A percentile compares a stretch with the other conserved stretches of the same genome.
Evolutionary conservation across 2,113 vertebrate genomes (phyloP).

Genomic region (Pluvialis apricaria): DNA sequence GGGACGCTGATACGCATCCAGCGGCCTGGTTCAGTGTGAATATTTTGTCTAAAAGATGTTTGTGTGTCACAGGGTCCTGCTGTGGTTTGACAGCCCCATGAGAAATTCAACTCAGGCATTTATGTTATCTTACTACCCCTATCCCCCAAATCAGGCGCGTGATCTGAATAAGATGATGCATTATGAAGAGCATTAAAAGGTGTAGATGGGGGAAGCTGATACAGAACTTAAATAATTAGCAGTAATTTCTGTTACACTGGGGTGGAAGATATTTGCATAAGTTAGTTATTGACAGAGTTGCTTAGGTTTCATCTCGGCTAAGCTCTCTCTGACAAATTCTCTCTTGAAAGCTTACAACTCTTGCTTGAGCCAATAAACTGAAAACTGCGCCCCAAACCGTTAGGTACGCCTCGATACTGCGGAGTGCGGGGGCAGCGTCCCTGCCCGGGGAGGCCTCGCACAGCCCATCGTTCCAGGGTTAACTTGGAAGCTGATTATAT

Average conservation of each 20-base stretch:
- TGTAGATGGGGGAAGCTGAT: neutral
- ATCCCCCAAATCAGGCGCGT: neutral
- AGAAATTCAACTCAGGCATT: neutral
- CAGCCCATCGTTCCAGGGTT: rapidly evolving
- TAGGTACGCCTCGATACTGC: rapidly evolving
- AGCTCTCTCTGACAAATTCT: neutral
- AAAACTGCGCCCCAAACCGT: neutral
- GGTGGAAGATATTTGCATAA: neutral
- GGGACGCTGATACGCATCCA: neutral
- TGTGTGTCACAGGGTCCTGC: neutral
- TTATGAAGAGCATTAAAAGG: neutral
- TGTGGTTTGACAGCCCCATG: neutral
- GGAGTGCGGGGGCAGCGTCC: neutral
- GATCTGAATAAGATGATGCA: neutral
- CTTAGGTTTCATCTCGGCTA: neutral
- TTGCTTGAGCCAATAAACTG: neutral
- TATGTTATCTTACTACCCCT: neutral
- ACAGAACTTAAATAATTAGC: neutral
- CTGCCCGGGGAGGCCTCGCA: rapidly evolving
- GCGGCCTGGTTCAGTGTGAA: neutral
- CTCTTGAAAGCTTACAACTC: neutral
- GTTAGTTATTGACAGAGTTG: neutral
- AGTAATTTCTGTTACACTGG: neutral
- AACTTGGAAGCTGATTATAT: neutral
- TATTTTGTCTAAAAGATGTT: neutral